Evolutionary conservation across 2,113 vertebrate genomes (phyloP).

Genomic region (Gopherus flavomarginatus): DNA sequence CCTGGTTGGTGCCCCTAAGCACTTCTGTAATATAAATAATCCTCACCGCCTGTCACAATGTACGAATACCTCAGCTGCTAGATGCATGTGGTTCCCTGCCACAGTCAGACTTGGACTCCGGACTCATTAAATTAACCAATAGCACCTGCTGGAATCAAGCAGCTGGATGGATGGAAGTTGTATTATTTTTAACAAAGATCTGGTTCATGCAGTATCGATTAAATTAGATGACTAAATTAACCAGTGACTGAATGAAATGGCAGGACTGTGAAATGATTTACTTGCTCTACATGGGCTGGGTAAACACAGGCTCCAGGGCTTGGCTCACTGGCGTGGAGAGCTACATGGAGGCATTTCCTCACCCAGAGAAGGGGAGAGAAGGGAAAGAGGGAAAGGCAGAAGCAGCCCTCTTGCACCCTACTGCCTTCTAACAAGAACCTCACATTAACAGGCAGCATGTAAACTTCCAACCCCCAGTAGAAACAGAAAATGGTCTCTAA

Average conservation of each 20-base stretch:
- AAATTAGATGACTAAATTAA: conserved; percentile 60
- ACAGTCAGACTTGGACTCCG: background rate
- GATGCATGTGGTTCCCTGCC: rapidly evolving
- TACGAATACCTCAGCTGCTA: rapidly evolving
- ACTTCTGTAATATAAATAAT: background rate
- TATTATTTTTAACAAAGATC: conserved; percentile 14
- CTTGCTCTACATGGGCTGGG: rapidly evolving
- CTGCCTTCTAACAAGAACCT: background rate
- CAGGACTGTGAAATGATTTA: background rate
- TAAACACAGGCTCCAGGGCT: rapidly evolving
- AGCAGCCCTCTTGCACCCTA: rapidly evolving
- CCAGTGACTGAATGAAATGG: conserved; percentile 23
- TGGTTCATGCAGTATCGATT: conserved; percentile 47
- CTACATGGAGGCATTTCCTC: background rate
- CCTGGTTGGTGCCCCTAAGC: background rate
- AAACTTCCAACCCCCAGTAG: background rate
- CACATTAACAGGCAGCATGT: background rate
- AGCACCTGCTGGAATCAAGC: conserved; percentile 42
- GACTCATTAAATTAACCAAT: conserved; percentile 56
- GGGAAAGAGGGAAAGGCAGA: background rate
- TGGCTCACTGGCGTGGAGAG: background rate
- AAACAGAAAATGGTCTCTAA: background rate
- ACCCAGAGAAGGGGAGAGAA: background rate
- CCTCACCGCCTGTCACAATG: rapidly evolving
- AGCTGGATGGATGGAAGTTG: background rate